These are phyloP conservation scores for Semaprochilodus insignis DNA, from an alignment of 2,797 vertebrate genomes.

Conservation along the genomic window DNA sequence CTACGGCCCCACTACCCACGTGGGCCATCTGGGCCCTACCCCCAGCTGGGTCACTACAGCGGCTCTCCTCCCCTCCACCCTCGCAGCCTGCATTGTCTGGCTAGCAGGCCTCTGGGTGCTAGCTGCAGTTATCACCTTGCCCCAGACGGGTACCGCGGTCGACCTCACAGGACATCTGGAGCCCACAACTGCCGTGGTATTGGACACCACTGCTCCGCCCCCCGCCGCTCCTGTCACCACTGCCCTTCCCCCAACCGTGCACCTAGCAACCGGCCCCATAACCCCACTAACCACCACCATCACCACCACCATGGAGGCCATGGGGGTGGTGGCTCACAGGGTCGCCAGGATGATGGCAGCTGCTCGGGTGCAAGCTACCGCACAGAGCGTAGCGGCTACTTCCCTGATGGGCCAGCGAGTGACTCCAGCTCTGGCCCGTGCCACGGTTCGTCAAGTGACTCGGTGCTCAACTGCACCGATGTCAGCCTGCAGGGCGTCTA, in stretches of 20 bases:
- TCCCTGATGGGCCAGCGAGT: conserved; percentile 93
- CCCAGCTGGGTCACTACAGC: conserved; percentile 81
- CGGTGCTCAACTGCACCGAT: conserved; percentile 94
- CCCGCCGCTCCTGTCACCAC: conserved; percentile 78
- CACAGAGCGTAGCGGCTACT: conserved; percentile 93
- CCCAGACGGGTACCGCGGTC: conserved; percentile 66
- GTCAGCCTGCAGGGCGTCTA: conserved; percentile 93
- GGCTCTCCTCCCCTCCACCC: conserved; percentile 81
- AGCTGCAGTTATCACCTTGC: conserved; percentile 76
- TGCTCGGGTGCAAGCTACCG: conserved; percentile 91
- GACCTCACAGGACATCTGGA: conserved; percentile 72
- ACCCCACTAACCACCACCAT: conserved; percentile 26
- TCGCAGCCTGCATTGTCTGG: conserved; percentile 80
- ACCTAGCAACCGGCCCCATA: neutral
- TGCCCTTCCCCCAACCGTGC: conserved; percentile 33
- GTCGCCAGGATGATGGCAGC: conserved; percentile 86
- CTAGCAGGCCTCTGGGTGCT: conserved; percentile 75
- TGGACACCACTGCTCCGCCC: conserved; percentile 69
- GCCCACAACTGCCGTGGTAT: conserved; percentile 70
- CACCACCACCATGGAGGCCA: conserved; percentile 51
- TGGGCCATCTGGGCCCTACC: conserved; percentile 76
- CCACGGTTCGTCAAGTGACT: conserved; percentile 96
- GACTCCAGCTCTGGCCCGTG: conserved; percentile 98
- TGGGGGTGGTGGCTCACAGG: conserved; percentile 62
- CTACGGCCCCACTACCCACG: conserved; percentile 81